Base-by-base conservation (phyloP, 2,888 invertebrate species). In the Hemithea aestivaria region DNA sequence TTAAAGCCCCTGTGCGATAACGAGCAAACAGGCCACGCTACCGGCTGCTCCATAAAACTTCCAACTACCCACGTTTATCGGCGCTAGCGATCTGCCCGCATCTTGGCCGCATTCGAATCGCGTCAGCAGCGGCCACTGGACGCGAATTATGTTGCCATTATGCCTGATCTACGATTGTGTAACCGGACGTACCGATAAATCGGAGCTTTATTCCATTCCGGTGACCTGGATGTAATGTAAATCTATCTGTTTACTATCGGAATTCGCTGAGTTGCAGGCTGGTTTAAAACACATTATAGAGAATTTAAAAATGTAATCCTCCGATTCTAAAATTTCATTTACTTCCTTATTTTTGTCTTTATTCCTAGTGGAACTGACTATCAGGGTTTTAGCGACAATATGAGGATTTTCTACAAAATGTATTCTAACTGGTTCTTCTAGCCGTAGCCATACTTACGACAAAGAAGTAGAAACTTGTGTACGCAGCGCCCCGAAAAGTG, bases 1-100 rank as follows among this genome's bases (percentile, higher is more conserved):
- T 82, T 78, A 81, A 70, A 65, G 73, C 73, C 69, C 73, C 61
- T 58, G 71, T 62, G 68, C 75, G 84, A 84, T 84, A 84, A 80
- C 79, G 74, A 70, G 73, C 65, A 73, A 75, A 72, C 78, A 71
- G 70, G 67, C 72, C 65, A 59, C 61, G 69, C 73, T 66, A 73
- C 72, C 67, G 73, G 67, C 63, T 70, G 65, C 68, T 68, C 69
- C 69, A 80, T 83, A 80, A 83, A 80, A 76, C 72, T 73, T 67
- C 58, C 67, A 66, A 75, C 74, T 75, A 76, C 71, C 74, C 71
- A 66, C 71, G 62, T 68, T 72, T 73, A 77, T 78, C 78, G 71
- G 53, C 56, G 58, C 58, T 70, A 55, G 62, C 66, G 68, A 79
- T 80, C 77, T 63, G 61, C 73, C 76, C 75, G 73, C 73, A 76